These are phyloP conservation scores for Ptycholaimellus sp. DNA, from an alignment of 2,888 invertebrate species.

Conservation along the genomic window DNA sequence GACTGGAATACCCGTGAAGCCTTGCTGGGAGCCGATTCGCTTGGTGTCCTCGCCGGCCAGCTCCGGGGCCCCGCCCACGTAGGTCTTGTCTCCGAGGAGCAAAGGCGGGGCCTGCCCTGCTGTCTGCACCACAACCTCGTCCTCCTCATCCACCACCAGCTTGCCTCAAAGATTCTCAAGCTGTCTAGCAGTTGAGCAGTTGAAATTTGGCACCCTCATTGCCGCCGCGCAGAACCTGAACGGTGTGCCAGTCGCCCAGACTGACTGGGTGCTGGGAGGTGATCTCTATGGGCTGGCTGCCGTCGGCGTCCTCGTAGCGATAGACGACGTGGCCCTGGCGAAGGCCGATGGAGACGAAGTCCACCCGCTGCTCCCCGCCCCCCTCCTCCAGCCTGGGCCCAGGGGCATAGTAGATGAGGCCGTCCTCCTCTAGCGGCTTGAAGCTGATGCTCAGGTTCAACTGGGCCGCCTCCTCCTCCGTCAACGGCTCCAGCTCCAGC, in stretches of 20 bases:
- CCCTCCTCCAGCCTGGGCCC: no score
- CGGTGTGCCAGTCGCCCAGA: slow-evolving; percentile 13
- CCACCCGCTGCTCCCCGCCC: slow-evolving; percentile 3
- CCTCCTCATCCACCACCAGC: slow-evolving; percentile 8
- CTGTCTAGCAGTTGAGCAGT: neutral
- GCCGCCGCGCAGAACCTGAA: slow-evolving; percentile 10
- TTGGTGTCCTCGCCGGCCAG: neutral
- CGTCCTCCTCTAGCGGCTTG: slow-evolving; percentile 10
- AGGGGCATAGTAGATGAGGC: no score
- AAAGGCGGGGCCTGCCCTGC: slow-evolving; percentile 7
- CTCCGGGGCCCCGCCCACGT: neutral
- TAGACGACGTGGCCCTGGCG: slow-evolving; percentile 14
- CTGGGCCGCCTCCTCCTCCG: slow-evolving; percentile 11
- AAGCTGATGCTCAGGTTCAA: slow-evolving; percentile 13
- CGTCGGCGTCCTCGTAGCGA: slow-evolving; percentile 15
- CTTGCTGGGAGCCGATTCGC: neutral
- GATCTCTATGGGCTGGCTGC: slow-evolving; percentile 3
- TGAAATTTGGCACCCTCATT: slow-evolving; percentile 6
- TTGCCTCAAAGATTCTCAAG: slow-evolving; percentile 5
- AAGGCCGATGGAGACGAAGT: slow-evolving; percentile 10
- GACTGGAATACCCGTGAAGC: neutral
- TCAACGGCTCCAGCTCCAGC: slow-evolving; percentile 14
- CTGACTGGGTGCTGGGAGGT: slow-evolving; percentile 2
- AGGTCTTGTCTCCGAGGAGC: neutral
- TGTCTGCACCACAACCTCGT: slow-evolving; percentile 1